Percentiles rank a stretch among this genome's conserved stretches.
Conservation (phyloP, 2,113 vertebrate genomes). For the Miniopterus natalensis region DNA sequence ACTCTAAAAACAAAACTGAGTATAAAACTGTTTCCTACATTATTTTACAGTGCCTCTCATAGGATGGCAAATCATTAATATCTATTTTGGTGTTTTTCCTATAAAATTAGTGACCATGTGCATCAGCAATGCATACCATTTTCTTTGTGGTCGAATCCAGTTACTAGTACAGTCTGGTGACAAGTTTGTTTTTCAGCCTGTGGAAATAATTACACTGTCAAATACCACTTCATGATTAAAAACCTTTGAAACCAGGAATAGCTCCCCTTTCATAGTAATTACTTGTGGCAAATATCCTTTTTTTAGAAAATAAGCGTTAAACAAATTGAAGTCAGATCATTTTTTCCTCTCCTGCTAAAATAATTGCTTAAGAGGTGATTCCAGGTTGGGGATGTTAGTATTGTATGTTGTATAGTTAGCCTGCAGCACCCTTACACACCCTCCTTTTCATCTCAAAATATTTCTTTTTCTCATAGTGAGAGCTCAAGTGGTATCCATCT, state of each 20-base stretch:
- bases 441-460: neutral
- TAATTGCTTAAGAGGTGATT: constrained; percentile 51
- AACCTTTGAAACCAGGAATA: constrained; percentile 63
- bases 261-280: constrained; percentile 68
- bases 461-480: neutral
- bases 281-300: constrained; percentile 70
- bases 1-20: neutral
- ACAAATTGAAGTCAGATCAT: constrained; percentile 72
- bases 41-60: neutral
- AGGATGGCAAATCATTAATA: neutral
- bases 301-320: constrained; percentile 72
- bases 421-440: neutral
- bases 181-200: constrained; percentile 44
- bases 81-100: neutral
- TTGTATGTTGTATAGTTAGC: neutral
- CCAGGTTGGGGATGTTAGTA: neutral
- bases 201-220: constrained; percentile 73
- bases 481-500: neutral
- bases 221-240: constrained; percentile 75
- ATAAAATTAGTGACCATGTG: neutral
- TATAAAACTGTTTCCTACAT: neutral
- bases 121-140: neutral
- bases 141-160: neutral
- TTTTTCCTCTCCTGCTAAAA: constrained; percentile 66
- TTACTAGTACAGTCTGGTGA: constrained; percentile 9